phyloP scores from a whole-genome alignment of 1,140 invertebrate genomes.

The Chymomyza costata region DNA sequence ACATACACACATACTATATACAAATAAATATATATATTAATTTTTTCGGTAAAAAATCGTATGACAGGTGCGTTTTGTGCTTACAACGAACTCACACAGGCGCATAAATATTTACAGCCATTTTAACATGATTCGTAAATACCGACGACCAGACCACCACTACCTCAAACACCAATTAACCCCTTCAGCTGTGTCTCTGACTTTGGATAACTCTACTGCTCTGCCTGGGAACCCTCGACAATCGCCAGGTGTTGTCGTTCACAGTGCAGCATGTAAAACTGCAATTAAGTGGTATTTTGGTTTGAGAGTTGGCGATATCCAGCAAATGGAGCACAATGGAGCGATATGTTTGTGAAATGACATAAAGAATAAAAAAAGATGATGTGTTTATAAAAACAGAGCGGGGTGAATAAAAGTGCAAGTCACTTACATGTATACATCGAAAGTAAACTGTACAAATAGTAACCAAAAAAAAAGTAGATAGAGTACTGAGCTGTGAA shows the following conservation, averaged over 20 bases:
- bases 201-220: no score
- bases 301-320: conserved; percentile 2
- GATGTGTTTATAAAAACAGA: conserved; percentile 42
- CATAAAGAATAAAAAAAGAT: conserved; percentile 15
- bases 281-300: conserved; percentile 64
- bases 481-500: no score
- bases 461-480: not conserved
- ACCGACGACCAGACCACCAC: no score
- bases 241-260: conserved; percentile 50
- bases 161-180: no score
- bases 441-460: not conserved
- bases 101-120: conserved; percentile 65
- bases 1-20: conserved; percentile 13
- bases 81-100: conserved; percentile 20
- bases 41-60: no score
- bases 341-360: conserved; percentile 12
- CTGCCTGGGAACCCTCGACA: conserved; percentile 12
- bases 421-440: conserved; percentile 36
- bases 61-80: conserved; percentile 23
- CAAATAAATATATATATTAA: no score
- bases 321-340: conserved; percentile 1
- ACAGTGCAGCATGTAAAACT: conserved; percentile 63
- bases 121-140: conserved; percentile 63
- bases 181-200: no score
- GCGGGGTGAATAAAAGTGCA: conserved; percentile 47